Percentiles rank a stretch among this genome's conserved stretches.
Evolutionary conservation across 1,140 invertebrate genomes (phyloP).

Genomic region (Caenorhabditis tropicalis): DNA sequence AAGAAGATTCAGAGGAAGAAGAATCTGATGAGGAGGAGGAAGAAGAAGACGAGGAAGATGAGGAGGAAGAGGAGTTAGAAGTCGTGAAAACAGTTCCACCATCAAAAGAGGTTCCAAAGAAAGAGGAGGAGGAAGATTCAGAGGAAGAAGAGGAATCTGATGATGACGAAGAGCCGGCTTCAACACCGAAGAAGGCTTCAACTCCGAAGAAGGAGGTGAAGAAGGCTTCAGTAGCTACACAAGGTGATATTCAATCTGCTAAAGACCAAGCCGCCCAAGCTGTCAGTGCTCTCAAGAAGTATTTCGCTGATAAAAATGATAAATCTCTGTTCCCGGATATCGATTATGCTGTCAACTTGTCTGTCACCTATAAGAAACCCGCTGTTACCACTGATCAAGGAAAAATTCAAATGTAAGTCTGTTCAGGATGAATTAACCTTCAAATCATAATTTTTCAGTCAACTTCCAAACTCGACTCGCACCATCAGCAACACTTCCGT

Average conservation of each 20-base stretch:
- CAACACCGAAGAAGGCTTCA: background rate
- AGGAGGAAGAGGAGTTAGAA: background rate
- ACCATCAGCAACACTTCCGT: slow-evolving; percentile 49
- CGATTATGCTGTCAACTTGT: slow-evolving; percentile 48
- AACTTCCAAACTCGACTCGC: slow-evolving; percentile 42
- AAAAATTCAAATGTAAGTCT: slow-evolving; percentile 52
- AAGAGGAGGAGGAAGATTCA: background rate
- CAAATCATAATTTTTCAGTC: background rate
- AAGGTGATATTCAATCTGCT: background rate
- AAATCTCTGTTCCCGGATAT: slow-evolving; percentile 60
- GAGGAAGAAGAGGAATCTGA: background rate
- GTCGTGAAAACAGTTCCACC: slow-evolving; percentile 14
- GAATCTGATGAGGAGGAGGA: background rate
- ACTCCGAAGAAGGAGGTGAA: background rate
- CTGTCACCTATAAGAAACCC: slow-evolving; percentile 57
- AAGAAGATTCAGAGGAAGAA: background rate
- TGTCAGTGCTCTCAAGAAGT: slow-evolving; percentile 47
- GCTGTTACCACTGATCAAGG: slow-evolving; percentile 44
- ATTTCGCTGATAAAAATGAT: slow-evolving; percentile 46
- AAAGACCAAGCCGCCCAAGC: slow-evolving; percentile 33
- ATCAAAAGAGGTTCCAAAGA: background rate
- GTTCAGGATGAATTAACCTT: background rate
- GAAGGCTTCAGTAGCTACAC: background rate
- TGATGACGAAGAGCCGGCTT: slow-evolving; percentile 5
- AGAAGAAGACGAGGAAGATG: background rate